phyloP scores from a whole-genome alignment of 2,113 vertebrate genomes.

The Tympanuchus pallidicinctus region DNA sequence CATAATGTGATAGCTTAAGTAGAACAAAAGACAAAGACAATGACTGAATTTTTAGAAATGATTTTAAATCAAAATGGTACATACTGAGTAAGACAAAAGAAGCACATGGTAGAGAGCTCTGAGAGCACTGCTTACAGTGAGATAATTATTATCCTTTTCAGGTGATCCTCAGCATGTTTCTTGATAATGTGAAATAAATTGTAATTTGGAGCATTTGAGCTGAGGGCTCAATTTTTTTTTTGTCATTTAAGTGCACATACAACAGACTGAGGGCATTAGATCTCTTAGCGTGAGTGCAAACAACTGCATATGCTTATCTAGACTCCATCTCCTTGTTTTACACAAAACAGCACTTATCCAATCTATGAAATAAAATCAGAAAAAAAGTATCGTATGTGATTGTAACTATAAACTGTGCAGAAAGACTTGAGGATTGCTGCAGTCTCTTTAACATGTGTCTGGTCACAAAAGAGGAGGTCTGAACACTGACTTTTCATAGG shows the following conservation, averaged over 20 bases:
- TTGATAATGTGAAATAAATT: background rate
- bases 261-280: background rate
- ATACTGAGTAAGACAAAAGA: background rate
- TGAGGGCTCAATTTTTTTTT: background rate
- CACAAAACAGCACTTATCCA: background rate
- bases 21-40: conserved; percentile 49
- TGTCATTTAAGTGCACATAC: background rate
- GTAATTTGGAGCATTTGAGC: background rate
- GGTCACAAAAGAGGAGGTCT: background rate
- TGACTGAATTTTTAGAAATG: conserved; percentile 44
- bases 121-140: background rate
- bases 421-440: background rate
- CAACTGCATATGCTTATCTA: background rate
- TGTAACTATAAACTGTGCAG: background rate
- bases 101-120: background rate
- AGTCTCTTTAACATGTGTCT: background rate
- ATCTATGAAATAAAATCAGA: background rate
- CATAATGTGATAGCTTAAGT: conserved; percentile 3
- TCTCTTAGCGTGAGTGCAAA: background rate
- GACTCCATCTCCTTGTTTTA: background rate
- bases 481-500: rapidly evolving
- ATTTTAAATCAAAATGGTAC: conserved; percentile 31
- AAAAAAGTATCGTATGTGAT: background rate
- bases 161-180: background rate
- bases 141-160: conserved; percentile 19